Conservation (phyloP, 2,888 invertebrate genomes). For the Eupithecia abbreviata region DNA sequence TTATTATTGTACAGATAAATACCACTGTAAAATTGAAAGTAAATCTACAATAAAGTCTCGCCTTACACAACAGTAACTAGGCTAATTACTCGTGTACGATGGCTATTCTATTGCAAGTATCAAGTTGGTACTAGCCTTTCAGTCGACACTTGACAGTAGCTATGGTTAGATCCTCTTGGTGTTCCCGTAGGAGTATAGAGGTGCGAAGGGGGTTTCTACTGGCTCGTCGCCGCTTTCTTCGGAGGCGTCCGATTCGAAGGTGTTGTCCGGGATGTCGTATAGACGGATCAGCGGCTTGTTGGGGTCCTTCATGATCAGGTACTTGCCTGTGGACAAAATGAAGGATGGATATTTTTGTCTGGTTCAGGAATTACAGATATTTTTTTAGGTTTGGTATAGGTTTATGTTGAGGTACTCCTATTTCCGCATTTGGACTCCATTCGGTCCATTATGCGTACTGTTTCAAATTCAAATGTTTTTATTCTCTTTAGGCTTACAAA, state of each 20-base stretch:
- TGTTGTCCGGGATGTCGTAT: slow-evolving; percentile 99
- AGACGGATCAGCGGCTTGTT: slow-evolving; percentile 99
- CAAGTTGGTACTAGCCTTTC: slow-evolving; percentile 3
- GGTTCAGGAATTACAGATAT: too few relatives aligned
- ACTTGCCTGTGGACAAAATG: slow-evolving; percentile 83
- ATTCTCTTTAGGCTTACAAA: too few relatives aligned
- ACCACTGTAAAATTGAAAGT: slow-evolving; percentile 45
- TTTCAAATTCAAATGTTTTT: too few relatives aligned
- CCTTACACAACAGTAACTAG: slow-evolving; percentile 1
- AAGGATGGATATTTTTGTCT: neutral
- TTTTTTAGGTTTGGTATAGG: too few relatives aligned
- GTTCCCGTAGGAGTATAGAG: slow-evolving; percentile 80
- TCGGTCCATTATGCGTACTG: too few relatives aligned
- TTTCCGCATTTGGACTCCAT: too few relatives aligned
- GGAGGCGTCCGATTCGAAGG: slow-evolving; percentile 99
- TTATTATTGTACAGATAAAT: slow-evolving; percentile 51
- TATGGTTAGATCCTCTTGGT: slow-evolving; percentile 61
- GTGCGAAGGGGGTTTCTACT: slow-evolving; percentile 78
- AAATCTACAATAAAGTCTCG: slow-evolving; percentile 25
- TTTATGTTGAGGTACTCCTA: too few relatives aligned
- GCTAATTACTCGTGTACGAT: neutral
- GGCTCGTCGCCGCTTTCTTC: slow-evolving; percentile 91
- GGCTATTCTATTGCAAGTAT: neutral
- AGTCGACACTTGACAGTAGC: slow-evolving; percentile 18
- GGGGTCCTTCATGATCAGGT: slow-evolving; percentile 99